Evolutionary conservation across 2,113 vertebrate genomes (phyloP).

Genomic region (Cebidichthys violaceus): DNA sequence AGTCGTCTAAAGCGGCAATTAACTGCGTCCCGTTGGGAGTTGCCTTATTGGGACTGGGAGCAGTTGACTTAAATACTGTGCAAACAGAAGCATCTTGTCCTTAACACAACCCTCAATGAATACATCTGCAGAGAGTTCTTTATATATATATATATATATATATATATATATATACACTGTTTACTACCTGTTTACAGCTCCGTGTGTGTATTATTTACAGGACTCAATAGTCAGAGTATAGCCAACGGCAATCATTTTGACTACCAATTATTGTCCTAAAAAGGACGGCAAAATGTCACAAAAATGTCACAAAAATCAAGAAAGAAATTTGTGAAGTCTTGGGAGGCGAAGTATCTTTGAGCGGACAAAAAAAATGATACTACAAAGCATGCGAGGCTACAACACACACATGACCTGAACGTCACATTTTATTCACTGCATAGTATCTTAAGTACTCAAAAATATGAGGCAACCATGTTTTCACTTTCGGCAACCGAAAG

Average conservation of each 20-base stretch:
- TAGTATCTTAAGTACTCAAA: too few species aligned
- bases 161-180: too few species aligned
- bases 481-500: too few species aligned
- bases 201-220: neutral
- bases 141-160: too few species aligned
- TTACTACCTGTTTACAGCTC: neutral
- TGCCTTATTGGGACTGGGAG: conserved; percentile 25
- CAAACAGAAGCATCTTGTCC: conserved; percentile 34
- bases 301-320: too few species aligned
- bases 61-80: conserved; percentile 31
- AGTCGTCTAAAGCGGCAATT: conserved; percentile 60
- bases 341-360: too few species aligned
- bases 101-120: neutral
- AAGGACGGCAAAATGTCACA: neutral
- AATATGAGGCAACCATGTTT: too few species aligned
- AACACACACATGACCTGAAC: too few species aligned
- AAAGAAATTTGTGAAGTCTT: too few species aligned
- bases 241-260: neutral
- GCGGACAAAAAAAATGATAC: too few species aligned
- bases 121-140: conserved; percentile 17
- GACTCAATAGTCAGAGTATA: neutral
- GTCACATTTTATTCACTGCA: too few species aligned
- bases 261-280: neutral
- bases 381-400: too few species aligned
- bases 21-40: conserved; percentile 38